Conservation (phyloP, 92 coral and sea anemone genomes). For the Anthopleura xanthogrammica region DNA sequence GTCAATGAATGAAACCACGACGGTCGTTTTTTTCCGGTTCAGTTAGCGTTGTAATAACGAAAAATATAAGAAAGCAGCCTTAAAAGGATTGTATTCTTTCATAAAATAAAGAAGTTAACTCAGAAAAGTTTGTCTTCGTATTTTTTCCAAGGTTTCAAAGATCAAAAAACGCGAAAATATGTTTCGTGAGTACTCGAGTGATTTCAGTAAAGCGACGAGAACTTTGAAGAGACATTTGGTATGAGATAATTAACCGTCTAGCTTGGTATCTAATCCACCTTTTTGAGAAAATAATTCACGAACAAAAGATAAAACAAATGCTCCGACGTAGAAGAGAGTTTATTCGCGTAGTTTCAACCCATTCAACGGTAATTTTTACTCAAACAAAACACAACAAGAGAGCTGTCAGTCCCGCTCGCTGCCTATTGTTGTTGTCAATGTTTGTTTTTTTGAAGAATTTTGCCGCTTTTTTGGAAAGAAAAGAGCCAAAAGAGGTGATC, state of each 20-base stretch:
- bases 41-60: not conserved
- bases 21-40: not conserved
- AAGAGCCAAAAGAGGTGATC: not conserved
- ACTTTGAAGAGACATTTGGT: slow-evolving; percentile 8
- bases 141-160: not conserved
- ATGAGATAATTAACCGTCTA: slow-evolving; percentile 21
- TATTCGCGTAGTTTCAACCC: not conserved
- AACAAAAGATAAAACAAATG: slow-evolving; percentile 3
- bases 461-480: slow-evolving; percentile 36
- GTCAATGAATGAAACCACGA: not conserved
- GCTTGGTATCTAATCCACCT: slow-evolving; percentile 14
- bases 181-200: not conserved
- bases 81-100: not conserved
- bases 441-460: not conserved
- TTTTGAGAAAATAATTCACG: not conserved
- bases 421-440: slow-evolving; percentile 1
- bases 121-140: not conserved
- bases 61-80: not conserved
- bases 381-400: not conserved
- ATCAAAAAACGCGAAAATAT: not conserved
- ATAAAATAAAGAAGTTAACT: not conserved
- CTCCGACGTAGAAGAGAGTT: not conserved
- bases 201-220: not conserved
- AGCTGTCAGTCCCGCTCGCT: not conserved
- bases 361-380: not conserved